phyloP scores from a whole-genome alignment of 2,797 vertebrate species.

The Novumbra hubbsi region DNA sequence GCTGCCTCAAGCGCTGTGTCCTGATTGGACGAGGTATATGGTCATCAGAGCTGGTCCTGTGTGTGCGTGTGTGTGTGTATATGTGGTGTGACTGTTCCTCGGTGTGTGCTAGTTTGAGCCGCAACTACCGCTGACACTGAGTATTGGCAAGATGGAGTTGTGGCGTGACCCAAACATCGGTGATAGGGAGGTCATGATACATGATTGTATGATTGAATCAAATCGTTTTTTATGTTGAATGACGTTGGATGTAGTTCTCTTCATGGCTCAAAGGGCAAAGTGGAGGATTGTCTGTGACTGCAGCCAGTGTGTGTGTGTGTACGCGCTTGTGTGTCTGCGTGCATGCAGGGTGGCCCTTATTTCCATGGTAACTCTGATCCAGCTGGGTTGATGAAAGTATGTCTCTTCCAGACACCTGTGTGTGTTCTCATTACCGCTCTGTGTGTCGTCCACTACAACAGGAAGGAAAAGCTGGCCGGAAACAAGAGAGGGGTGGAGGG shows the following conservation, averaged over 20 bases:
- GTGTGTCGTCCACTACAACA: conserved; percentile 64
- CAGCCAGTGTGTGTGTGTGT: background rate
- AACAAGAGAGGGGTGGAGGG: background rate
- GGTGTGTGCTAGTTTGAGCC: background rate
- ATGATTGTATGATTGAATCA: background rate
- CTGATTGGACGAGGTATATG: conserved; percentile 11
- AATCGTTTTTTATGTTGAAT: background rate
- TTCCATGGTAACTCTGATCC: conserved; percentile 75
- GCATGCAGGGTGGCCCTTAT: conserved; percentile 53
- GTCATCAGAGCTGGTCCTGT: background rate
- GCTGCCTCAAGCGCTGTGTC: conserved; percentile 1
- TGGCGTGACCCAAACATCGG: background rate
- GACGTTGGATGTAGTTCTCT: background rate
- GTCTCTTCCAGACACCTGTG: conserved; percentile 68
- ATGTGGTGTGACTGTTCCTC: background rate
- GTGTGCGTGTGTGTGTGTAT: conserved; percentile 1
- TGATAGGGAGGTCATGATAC: background rate
- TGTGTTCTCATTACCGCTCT: conserved; percentile 72
- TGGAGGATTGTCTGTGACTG: background rate
- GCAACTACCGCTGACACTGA: background rate
- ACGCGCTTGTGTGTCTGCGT: conserved; percentile 3
- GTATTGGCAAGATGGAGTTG: background rate
- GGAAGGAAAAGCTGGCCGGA: conserved; percentile 2
- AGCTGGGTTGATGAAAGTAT: conserved; percentile 66
- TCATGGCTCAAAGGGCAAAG: background rate